Conservation (phyloP, 2,888 invertebrate genomes). For the Graphium colonna region DNA sequence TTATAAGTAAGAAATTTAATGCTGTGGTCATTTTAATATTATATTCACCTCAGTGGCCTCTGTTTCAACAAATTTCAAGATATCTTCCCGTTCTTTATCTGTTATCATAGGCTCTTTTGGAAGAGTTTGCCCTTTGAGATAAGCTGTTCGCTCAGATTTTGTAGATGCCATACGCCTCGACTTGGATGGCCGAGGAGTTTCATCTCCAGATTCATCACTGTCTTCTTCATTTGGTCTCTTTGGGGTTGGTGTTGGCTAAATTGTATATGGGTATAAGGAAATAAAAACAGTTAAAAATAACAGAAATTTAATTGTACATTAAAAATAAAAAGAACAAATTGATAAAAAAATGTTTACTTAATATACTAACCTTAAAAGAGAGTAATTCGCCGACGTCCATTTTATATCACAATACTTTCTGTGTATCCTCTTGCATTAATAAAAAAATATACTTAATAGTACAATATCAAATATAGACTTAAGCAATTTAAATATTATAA, state of each 20-base stretch:
- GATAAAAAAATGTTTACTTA: neutral
- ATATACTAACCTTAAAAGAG: slow-evolving; percentile 65
- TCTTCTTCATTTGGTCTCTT: slow-evolving; percentile 86
- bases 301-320: neutral
- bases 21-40: no score
- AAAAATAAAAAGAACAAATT: neutral
- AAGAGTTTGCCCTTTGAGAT: slow-evolving; percentile 62
- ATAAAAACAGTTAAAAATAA: no score
- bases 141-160: slow-evolving; percentile 58
- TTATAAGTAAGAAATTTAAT: neutral
- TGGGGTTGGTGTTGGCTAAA: slow-evolving; percentile 90
- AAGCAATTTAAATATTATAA: no score
- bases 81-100: slow-evolving; percentile 88
- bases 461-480: neutral
- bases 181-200: slow-evolving; percentile 81
- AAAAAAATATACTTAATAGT: neutral
- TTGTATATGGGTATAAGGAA: no score
- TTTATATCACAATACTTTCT: neutral
- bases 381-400: slow-evolving; percentile 76
- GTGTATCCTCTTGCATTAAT: no score
- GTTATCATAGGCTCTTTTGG: slow-evolving; percentile 82
- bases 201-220: slow-evolving; percentile 83
- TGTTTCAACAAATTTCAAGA: slow-evolving; percentile 90
- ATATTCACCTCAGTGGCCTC: slow-evolving; percentile 89
- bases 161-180: slow-evolving; percentile 77